Conservation (phyloP, 2,797 vertebrate genomes). For the Coracias cyanogaster region DNA sequence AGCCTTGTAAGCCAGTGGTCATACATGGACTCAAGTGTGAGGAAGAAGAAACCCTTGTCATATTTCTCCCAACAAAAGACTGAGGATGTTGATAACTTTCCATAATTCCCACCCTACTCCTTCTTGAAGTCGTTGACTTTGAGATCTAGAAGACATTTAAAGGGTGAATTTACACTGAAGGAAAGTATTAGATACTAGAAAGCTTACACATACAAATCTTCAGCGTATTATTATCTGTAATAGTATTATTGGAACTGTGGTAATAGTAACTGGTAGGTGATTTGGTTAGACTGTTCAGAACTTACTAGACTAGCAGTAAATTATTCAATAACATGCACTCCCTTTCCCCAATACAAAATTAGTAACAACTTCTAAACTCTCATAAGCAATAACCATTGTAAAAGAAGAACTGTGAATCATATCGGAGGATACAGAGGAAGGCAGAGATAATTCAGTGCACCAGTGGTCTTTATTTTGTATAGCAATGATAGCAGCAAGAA, state of each 20-base stretch:
- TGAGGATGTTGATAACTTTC: background rate
- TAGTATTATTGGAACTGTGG: background rate
- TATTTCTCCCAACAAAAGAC: background rate
- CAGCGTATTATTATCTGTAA: background rate
- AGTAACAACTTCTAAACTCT: background rate
- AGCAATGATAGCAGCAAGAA: background rate
- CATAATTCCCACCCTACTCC: rapidly evolving
- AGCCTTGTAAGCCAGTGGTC: background rate
- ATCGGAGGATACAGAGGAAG: background rate
- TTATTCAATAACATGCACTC: background rate
- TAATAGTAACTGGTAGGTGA: background rate
- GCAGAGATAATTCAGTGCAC: background rate
- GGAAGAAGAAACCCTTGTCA: background rate
- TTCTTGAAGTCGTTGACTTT: background rate
- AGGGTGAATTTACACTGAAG: background rate
- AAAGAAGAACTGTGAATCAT: background rate
- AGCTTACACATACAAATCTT: background rate
- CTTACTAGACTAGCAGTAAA: background rate
- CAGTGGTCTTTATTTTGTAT: background rate
- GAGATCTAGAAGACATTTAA: background rate
- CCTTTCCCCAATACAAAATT: background rate
- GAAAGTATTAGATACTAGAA: background rate
- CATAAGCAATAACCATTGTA: background rate
- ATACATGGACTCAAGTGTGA: rapidly evolving
- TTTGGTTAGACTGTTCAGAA: background rate